Conservation (phyloP, 2,113 vertebrate genomes). For the Plestiodon gilberti region DNA sequence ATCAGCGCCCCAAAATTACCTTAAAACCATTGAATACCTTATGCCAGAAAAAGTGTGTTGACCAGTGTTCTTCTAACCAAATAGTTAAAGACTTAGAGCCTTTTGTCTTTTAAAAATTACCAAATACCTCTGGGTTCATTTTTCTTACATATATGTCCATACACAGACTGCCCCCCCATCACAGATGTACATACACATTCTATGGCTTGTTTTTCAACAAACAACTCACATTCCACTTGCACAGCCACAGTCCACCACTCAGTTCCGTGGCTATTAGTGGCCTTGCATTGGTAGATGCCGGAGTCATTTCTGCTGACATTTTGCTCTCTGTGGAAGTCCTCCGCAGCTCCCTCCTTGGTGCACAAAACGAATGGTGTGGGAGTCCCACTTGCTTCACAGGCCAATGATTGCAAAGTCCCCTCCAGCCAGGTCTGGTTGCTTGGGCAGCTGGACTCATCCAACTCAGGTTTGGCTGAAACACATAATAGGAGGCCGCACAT, state of each 20-base stretch:
- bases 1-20: too few relatives aligned
- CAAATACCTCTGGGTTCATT: too few relatives aligned
- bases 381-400: conserved; percentile 57
- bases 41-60: too few relatives aligned
- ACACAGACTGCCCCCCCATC: too few relatives aligned
- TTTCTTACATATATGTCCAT: too few relatives aligned
- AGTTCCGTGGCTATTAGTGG: conserved; percentile 58
- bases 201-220: too few relatives aligned
- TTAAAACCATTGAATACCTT: too few relatives aligned
- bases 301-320: conserved; percentile 65
- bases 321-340: conserved; percentile 1
- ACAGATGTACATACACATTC: too few relatives aligned
- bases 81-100: too few relatives aligned
- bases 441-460: conserved; percentile 68
- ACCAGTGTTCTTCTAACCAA: too few relatives aligned
- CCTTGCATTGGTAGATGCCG: conserved; percentile 62
- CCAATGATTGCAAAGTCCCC: conserved; percentile 23
- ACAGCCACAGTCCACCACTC: conserved; percentile 43
- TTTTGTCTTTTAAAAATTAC: too few relatives aligned
- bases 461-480: conserved; percentile 59
- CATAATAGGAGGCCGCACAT: background rate
- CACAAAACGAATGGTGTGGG: conserved; percentile 60
- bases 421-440: conserved; percentile 69
- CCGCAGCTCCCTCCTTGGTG: conserved; percentile 10
- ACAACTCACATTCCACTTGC: conserved; percentile 65